These are phyloP conservation scores for Andrena bucephala DNA, from an alignment of 2,888 invertebrate genomes.

Conservation along the genomic window DNA sequence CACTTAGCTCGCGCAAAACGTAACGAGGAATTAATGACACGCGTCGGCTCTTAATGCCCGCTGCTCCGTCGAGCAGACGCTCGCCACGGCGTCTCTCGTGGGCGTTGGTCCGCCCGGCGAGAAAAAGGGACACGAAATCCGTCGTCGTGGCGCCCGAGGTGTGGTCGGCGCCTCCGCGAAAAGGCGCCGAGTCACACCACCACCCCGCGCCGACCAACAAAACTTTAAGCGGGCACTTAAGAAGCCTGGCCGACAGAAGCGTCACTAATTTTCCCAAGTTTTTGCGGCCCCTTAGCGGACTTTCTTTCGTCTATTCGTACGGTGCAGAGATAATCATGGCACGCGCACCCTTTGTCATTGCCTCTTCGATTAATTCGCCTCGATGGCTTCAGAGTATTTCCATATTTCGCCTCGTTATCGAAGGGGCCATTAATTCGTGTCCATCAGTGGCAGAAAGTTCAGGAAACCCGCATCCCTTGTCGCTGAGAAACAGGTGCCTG, in stretches of 20 bases:
- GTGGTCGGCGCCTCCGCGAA: conserved; percentile 77
- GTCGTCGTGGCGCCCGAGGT: conserved; percentile 79
- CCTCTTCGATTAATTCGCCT: conserved; percentile 54
- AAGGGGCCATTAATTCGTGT: too few relatives aligned
- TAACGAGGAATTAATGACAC: conserved; percentile 29
- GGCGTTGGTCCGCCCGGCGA: conserved; percentile 17
- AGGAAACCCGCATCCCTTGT: too few relatives aligned
- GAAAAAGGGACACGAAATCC: conserved; percentile 60
- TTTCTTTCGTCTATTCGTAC: conserved; percentile 36
- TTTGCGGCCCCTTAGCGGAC: conserved; percentile 57
- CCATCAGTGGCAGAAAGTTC: too few relatives aligned
- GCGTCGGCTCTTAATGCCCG: neutral
- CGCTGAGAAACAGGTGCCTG: too few relatives aligned
- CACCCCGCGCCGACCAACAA: conserved; percentile 68
- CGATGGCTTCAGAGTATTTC: neutral
- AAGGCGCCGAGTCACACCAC: conserved; percentile 73
- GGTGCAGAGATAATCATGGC: conserved; percentile 55
- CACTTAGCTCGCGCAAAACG: conserved; percentile 17
- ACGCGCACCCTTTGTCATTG: conserved; percentile 65
- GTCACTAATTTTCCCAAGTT: conserved; percentile 77
- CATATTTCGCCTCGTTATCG: too few relatives aligned
- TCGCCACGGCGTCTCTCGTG: neutral
- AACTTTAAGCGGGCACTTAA: conserved; percentile 78
- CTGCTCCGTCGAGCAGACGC: conserved; percentile 4
- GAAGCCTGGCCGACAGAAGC: conserved; percentile 71